Evolutionary conservation across 2,888 invertebrate genomes (phyloP).

Genomic region (Trachelus troglodyta): DNA sequence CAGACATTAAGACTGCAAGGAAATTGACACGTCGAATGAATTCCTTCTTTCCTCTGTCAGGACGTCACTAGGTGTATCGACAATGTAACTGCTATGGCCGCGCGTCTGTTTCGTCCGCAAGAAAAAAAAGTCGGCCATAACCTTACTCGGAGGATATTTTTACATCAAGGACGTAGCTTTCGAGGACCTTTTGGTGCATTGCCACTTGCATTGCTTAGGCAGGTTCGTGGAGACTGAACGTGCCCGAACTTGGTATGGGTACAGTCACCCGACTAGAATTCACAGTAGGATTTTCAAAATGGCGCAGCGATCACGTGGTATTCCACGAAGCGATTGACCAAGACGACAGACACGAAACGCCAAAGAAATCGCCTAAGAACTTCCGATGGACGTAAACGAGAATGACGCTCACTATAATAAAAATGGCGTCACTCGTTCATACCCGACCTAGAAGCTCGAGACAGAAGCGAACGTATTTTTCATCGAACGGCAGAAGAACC

Average conservation of each 20-base stretch:
- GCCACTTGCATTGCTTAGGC: conserved; percentile 2
- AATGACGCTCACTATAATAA: not conserved
- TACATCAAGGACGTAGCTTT: conserved; percentile 11
- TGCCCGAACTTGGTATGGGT: not conserved
- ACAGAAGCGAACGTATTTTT: not conserved
- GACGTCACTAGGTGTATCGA: not conserved
- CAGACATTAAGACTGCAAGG: not conserved
- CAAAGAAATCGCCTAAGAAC: not conserved
- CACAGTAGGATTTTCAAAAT: not conserved
- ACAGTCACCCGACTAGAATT: not conserved
- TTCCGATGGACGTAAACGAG: not conserved
- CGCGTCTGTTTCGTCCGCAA: not conserved
- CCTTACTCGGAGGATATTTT: not conserved
- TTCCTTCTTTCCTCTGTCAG: not conserved
- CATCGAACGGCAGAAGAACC: not conserved
- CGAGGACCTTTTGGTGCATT: conserved; percentile 21
- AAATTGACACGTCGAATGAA: not conserved
- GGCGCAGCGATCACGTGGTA: not conserved
- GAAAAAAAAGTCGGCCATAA: not conserved
- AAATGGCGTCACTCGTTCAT: not conserved
- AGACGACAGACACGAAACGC: not conserved
- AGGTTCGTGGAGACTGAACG: not conserved
- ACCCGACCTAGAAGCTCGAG: not conserved
- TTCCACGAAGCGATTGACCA: not conserved
- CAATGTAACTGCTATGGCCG: not conserved